Base-by-base conservation (phyloP, 2,888 invertebrate species). In the Pristionchus japonicus region DNA sequence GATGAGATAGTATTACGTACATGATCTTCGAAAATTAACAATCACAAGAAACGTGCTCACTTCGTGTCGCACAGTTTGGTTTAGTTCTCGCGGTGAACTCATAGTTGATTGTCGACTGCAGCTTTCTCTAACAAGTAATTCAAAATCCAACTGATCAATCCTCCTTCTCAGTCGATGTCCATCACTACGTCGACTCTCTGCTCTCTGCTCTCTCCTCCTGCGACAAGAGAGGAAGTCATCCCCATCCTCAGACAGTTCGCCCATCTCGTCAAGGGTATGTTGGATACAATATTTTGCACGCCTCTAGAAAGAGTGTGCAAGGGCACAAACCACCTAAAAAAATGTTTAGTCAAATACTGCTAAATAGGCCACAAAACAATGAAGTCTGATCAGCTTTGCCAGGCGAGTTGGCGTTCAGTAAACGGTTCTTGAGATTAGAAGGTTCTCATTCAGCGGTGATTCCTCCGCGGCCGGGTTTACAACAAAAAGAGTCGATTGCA, bases 171-270 rank as follows among this genome's bases (percentile, higher is more conserved):
- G 85, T 61, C 85, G 3, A 37, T 85, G n/a, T 85, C 85, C n/a
- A 85, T 85, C 27, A 23, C 40, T 1, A 85, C 85, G 52, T 37
- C 64, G 0, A 27, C 85, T 43, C 85, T 85, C 64, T 61, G 43
- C 31, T 85, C 85, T 27, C 85, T 64, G 17, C 27, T 85, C 31
- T 23, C 64, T 43, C 85, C 85, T 40, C 64, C 61, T 15, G 9
- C 61, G 3, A 34, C 17, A 23, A 40, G 40, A 40, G 40, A 57
- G 1, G 43, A 85, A 64, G 31, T 85, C 27, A 40, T 85, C 40
- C 85, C 85, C 27, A 27, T 85, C 23, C 61, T 85, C 1, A 57
- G 85, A 40, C 61, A 85, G 40, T 85, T 85, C 85, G 85, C 85
- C 17, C 61, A 64, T 37, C 37, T 85, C 13, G 85, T 85, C 43